Base-by-base conservation (phyloP, 2,797 vertebrate species). In the Petrocephalus schoutedeni region DNA sequence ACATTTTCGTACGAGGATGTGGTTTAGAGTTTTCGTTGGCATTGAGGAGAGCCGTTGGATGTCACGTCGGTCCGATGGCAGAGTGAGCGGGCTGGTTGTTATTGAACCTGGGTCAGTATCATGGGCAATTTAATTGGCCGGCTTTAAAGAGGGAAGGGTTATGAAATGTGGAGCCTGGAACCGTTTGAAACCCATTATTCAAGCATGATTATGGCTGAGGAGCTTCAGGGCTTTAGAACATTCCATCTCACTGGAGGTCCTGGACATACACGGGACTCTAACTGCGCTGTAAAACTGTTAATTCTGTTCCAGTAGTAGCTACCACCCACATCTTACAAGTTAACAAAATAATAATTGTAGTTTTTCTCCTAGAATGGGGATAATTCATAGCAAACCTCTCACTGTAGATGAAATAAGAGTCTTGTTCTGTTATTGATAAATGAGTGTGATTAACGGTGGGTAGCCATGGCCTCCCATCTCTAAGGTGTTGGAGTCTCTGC, bases 221-320 rank as follows among this genome's bases (percentile, higher is more conserved):
- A 82, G 54, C 41, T 59, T 67, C 59, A 85, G 59, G 45, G n/a
- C 7, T 58, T 56, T 7, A 21, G 49, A 53, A 64, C 58, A 53
- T 85, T 88, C 61, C 80, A 51, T 51, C 87, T 6, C 59, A 14
- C 80, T 88, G 59, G 82, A 85, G 87, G 82, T 88, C 87, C 58
- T 85, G 87, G 59, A 67, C 87, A 54, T 88, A 54, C 45, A 19
- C 5, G 9, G 49, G 82, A 45, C 28, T 21, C 45, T 85, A 54
- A 85, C 59, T 58, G 59, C 58, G 19, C 14, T 54, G n/a, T 83
- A 61, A 51, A 85, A 85, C 83, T 16, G 23, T 53, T 51, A 85
- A 85, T 82, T 64, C 49, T 41, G 87, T 64, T 88, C 45, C 45
- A 84, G 59, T 67, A 84, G 87, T 64, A 67, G 59, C 21, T 56